A percentile compares a stretch with the other conserved stretches of the same genome.
phyloP scores from a whole-genome alignment of 2,888 invertebrate species.

The Adelognathus sp. region DNA sequence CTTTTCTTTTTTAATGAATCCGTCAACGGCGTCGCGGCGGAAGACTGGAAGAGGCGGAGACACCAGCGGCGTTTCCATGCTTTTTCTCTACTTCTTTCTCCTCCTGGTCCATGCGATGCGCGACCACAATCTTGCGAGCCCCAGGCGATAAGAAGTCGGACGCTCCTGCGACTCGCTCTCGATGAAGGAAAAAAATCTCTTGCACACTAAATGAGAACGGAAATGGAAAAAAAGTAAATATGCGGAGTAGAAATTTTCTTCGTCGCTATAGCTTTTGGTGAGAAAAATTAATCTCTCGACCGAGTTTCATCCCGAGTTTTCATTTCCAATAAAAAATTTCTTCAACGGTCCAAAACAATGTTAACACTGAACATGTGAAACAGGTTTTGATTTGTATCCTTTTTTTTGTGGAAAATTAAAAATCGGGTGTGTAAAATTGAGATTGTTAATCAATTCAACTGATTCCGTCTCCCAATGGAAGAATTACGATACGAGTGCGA shows the following conservation, averaged over 20 bases:
- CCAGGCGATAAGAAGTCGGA: constrained; percentile 63
- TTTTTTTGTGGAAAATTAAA: too few species aligned
- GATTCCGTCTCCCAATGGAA: too few species aligned
- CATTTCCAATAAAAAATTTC: too few species aligned
- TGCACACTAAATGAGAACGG: constrained; percentile 5
- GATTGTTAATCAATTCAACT: too few species aligned
- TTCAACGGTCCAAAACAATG: too few species aligned
- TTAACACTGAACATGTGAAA: too few species aligned
- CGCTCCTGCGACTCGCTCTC: constrained; percentile 21
- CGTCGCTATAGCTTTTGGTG: constrained; percentile 28
- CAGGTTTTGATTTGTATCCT: too few species aligned
- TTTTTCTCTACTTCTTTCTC: constrained; percentile 26
- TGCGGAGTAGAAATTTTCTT: constrained; percentile 44
- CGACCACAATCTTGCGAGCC: constrained; percentile 67
- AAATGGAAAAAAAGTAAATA: constrained; percentile 23
- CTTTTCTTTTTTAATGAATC: constrained; percentile 77
- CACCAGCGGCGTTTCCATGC: constrained; percentile 17
- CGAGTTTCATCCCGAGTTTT: constrained; percentile 20
- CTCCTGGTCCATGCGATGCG: constrained; percentile 36
- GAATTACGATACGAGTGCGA: too few species aligned
- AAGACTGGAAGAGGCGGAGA: constrained; percentile 31
- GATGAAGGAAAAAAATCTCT: constrained; percentile 26
- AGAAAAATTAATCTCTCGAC: constrained; percentile 50
- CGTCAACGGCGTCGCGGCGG: constrained; percentile 69
- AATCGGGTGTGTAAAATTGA: too few species aligned